Base-by-base conservation (phyloP, 2,113 vertebrate species). In the Tyrannus savana region DNA sequence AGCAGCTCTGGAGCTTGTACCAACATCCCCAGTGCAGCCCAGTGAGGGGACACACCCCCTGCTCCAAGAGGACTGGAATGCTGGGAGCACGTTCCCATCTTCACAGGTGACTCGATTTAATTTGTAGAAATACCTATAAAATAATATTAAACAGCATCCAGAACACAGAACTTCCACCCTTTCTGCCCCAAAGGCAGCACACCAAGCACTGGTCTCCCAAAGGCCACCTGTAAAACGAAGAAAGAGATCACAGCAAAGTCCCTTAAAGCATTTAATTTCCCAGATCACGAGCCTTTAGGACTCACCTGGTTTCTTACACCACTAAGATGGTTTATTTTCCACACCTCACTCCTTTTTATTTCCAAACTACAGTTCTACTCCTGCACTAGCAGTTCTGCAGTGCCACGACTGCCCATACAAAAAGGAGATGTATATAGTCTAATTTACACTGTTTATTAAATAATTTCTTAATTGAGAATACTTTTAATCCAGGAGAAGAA, bases 401-500 rank as follows among this genome's bases (percentile, higher is more conserved):
- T 6, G 4, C 19, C 72, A 84, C 71, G 44, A 77, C 93, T 55
- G 79, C 79, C 35, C 17, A 2, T 14, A 77, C 50, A 30, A 44
- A 72, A 72, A 47, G 63, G 53, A 84, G 75, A 84, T 82, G 47
- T 55, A 46, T 46, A 76, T 15, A 59, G 74, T 17, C 86, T 80
- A 81, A 90, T 84, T 86, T 49, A 96, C 77, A 79, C 13, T 47
- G 23, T 56, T 81, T 68, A 66, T 96, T 92, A 96, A 95, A 93
- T 93, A 89, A 53, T 39, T 89, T 86, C 77, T 94, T 93, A 85
- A 35, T 22, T n/a, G 74, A 84, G 75, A 93, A 90, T 44, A 42
- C 42, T 76, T 94, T 78, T 33, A 68, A 95, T 60, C 83, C 90
- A 90, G 81, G 67, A 90, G 83, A 64, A 94, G 73, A 91, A 86